phyloP scores from a whole-genome alignment of 2,888 invertebrate genomes.

The Drosophila siamana region DNA sequence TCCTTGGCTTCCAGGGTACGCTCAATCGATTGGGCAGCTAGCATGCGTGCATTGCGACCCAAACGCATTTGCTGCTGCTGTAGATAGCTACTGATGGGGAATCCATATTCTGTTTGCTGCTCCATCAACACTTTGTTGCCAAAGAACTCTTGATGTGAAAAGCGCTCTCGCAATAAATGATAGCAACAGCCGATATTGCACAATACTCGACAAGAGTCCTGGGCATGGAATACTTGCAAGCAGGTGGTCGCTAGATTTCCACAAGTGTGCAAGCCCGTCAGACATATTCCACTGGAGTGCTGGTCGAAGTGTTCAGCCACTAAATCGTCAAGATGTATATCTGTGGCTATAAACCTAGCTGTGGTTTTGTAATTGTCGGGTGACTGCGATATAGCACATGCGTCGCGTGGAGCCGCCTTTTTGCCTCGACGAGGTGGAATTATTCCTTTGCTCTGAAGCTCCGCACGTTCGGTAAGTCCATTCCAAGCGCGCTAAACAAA shows the following conservation, averaged over 20 bases:
- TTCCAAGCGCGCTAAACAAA: constrained; percentile 87
- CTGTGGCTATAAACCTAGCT: constrained; percentile 87
- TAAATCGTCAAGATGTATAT: constrained; percentile 87
- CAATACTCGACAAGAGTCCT: constrained; percentile 87
- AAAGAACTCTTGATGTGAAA: constrained; percentile 82
- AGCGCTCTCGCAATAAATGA: constrained; percentile 90
- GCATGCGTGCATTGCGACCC: constrained; percentile 93
- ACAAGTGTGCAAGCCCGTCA: constrained; percentile 95
- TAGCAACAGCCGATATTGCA: constrained; percentile 96
- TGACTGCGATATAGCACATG: background rate
- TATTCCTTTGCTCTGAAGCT: constrained; percentile 85
- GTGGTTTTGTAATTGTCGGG: constrained; percentile 87
- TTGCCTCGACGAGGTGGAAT: constrained; percentile 77
- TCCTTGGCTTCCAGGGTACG: constrained; percentile 87
- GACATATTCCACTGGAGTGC: constrained; percentile 84
- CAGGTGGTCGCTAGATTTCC: constrained; percentile 92
- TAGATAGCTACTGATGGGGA: constrained; percentile 89
- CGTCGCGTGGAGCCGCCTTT: constrained; percentile 50
- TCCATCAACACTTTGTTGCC: constrained; percentile 78
- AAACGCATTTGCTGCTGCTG: constrained; percentile 86
- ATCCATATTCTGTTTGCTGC: constrained; percentile 86
- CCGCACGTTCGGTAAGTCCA: constrained; percentile 86
- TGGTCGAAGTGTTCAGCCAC: constrained; percentile 86
- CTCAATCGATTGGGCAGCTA: constrained; percentile 93
- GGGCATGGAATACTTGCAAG: constrained; percentile 89